Evolutionary conservation across 2,113 vertebrate genomes (phyloP), one percentile per base, ranked within the genome.

Genomic region (Silurus asotus): DNA sequence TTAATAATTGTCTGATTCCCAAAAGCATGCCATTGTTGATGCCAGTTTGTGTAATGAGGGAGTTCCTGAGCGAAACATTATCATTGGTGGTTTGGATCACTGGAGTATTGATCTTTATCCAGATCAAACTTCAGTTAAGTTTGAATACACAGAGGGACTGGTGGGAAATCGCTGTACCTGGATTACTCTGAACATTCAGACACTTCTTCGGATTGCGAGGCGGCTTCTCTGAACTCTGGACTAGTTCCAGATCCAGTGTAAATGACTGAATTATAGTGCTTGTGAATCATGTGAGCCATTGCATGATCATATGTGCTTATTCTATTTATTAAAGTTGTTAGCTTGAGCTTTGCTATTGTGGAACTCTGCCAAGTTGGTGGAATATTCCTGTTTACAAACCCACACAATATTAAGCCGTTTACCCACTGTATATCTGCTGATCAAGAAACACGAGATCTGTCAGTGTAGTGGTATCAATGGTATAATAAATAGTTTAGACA

Each of bases 61-160:
- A 89, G 94, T 94, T 91, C 81, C 90, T 48, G 45, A 64, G 82
- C 69, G 69, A 86, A 89, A 75, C 69, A 76, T 88, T 83, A 67
- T 90, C 91, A 94, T 94, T 94, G 94, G 94, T 88, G 86, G 88
- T 48, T 86, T 79, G 72, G 77, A 19, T 75, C 87, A 88, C 74
- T 55, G 75, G 93, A 88, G 80, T 90, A 92, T 83, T 94, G 92
- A 94, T 92, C 93, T 79, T 37, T 79, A 48, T 49, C 88, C 87
- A 85, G 91, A 90, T 92, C 92, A 91, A 92, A 93, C 89, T 89
- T 89, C 81, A 80, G 84, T 74, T 81, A 85, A 91, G 67, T 75
- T 67, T 75, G 80, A 89, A 92, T 93, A 89, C 88, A 87, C 90
- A 92, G 23, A 61, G 20, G 25, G 58, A 15, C 86, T 90, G 82